Evolutionary conservation across 2,797 vertebrate genomes (phyloP).

Genomic region (Enteromius thamalakanensis): DNA sequence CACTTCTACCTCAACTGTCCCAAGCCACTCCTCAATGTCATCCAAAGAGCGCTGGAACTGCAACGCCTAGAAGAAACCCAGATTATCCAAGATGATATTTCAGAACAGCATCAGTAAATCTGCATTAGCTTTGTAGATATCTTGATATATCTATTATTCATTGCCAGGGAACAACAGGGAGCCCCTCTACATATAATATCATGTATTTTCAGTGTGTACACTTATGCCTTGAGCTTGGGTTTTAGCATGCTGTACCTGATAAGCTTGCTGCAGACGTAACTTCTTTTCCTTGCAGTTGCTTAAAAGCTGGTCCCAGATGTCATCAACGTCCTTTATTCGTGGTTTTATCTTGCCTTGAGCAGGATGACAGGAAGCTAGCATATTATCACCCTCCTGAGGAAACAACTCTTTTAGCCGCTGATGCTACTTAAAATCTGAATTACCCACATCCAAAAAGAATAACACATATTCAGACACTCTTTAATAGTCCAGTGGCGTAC

Average conservation of each 20-base stretch:
- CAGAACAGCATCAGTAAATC: neutral
- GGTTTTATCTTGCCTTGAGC: slow-evolving; percentile 76
- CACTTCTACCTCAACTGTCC: slow-evolving; percentile 77
- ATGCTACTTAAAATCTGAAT: neutral
- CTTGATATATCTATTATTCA: neutral
- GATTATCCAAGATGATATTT: slow-evolving; percentile 4
- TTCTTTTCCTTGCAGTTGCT: slow-evolving; percentile 81
- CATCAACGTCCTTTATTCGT: slow-evolving; percentile 79
- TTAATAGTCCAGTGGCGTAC: slow-evolving; percentile 63
- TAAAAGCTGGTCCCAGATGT: slow-evolving; percentile 82
- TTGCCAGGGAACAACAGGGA: neutral
- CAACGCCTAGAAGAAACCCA: slow-evolving; percentile 75
- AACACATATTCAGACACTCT: slow-evolving; percentile 8
- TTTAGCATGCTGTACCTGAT: slow-evolving; percentile 73
- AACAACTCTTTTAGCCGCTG: slow-evolving; percentile 27
- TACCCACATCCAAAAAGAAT: neutral
- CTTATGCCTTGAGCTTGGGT: neutral
- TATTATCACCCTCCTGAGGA: slow-evolving; percentile 82
- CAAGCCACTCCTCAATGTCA: slow-evolving; percentile 82
- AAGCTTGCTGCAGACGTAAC: slow-evolving; percentile 79
- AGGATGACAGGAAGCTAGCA: slow-evolving; percentile 72
- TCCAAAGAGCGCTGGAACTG: slow-evolving; percentile 80
- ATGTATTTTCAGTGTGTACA: neutral
- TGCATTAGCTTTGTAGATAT: neutral
- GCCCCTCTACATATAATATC: neutral